Evolutionary conservation across 2,888 invertebrate species (phyloP), one percentile per base, ranked within the genome.

Genomic region (Pinctada fucata): DNA sequence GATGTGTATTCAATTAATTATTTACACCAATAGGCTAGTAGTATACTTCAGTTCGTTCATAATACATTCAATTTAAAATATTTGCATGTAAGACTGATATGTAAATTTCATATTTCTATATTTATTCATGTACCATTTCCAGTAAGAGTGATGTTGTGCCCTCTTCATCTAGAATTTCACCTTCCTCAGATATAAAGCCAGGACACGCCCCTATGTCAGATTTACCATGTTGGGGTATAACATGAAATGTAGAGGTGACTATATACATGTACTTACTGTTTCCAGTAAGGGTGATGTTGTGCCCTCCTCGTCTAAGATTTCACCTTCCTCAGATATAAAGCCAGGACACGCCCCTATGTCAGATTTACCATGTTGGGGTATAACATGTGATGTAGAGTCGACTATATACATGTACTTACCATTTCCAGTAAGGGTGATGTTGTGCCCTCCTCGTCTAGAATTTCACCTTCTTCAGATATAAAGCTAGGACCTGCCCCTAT

Each of bases 221-320:
- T 47, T 75, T 71, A 65, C 50, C 10, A 45, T 69, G 67, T 45
- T 66, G 66, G 2, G 74, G 70, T 45, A 66, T 51, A 10, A 75
- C 31, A n/a, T n/a, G n/a, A 48, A n/a, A n/a, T n/a, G n/a, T 50
- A 78, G 49, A 13, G 78, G 78, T 64, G 78, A 69, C 2, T 78
- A 67, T n/a, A 48, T 64, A 0, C 63, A 8, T 45, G 10, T n/a
- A 76, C 77, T 77, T 52, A 77, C 77, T 3, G 65, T 65, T 51
- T 79, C 79, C n/a, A 49, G 6, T 2, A 52, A 45, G 3, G 51
- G 45, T 4, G 72, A 72, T 10, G 75, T 66, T 16, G 75, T 47
- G 16, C n/a, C n/a, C n/a, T 80, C 78, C 13, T 65, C 45, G 6
- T 67, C 72, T 45, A 51, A 68, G 16, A 67, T 58, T 6, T 66